Evolutionary conservation across 2,113 vertebrate genomes (phyloP).

Genomic region (Melanocharis versteri): DNA sequence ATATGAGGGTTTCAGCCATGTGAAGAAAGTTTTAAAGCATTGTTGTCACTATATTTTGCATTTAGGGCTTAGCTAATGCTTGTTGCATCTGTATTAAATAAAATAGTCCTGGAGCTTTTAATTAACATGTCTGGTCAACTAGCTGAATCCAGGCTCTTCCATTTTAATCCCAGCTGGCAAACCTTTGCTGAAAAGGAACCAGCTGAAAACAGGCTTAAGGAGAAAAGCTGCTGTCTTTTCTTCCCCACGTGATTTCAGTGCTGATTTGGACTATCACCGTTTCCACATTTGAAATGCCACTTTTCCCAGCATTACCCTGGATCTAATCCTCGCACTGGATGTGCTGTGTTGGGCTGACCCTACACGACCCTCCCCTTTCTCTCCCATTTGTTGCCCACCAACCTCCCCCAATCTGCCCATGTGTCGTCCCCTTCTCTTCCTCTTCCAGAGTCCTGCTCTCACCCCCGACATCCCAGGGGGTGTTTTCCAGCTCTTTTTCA

Average conservation of each 20-base stretch:
- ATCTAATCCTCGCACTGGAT: neutral
- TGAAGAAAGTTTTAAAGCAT: neutral
- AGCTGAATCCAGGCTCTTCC: neutral
- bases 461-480: neutral
- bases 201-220: neutral
- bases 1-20: neutral
- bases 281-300: neutral
- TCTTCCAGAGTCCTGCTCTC: too few species aligned
- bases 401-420: fast-evolving
- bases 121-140: neutral
- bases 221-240: neutral
- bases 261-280: neutral
- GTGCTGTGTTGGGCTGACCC: too few species aligned
- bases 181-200: neutral
- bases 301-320: neutral
- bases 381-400: fast-evolving
- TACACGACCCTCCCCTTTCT: fast-evolving
- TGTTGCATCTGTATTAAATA: neutral
- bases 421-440: neutral
- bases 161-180: neutral
- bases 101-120: neutral
- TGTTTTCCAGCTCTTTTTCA: neutral
- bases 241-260: neutral
- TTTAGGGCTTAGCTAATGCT: neutral
- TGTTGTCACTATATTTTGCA: neutral